Conservation (phyloP, 2,888 invertebrate species). For the Euproctis similis region DNA sequence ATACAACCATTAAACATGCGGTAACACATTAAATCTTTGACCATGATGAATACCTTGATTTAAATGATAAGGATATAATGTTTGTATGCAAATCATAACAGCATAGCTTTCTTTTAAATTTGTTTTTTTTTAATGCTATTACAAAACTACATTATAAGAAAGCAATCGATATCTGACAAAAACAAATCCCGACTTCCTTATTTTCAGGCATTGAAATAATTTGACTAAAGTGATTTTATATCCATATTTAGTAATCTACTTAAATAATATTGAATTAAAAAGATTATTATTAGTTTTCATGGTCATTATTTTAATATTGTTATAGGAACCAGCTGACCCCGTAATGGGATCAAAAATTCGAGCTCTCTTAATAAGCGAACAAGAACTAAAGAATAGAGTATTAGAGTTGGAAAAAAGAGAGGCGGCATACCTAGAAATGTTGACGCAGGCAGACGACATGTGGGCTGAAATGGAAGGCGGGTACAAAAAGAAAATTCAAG, state of each 20-base stretch:
- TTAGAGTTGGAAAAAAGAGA: constrained; percentile 79
- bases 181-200: no score
- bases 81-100: no score
- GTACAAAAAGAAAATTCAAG: constrained; percentile 76
- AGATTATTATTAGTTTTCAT: no score
- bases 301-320: not conserved
- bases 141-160: no score
- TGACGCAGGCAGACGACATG: constrained; percentile 83
- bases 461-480: constrained; percentile 81
- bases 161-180: no score
- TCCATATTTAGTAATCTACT: no score
- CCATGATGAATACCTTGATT: constrained; percentile 39
- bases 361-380: constrained; percentile 69
- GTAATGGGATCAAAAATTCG: constrained; percentile 36
- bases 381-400: constrained; percentile 77
- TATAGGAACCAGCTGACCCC: constrained; percentile 44
- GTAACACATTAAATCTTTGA: constrained; percentile 27
- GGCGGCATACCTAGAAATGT: constrained; percentile 80
- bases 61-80: no score
- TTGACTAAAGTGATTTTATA: no score
- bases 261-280: no score
- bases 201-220: no score
- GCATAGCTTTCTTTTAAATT: no score
- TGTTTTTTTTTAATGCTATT: no score
- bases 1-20: constrained; percentile 17